phyloP scores from a whole-genome alignment of 2,113 vertebrate genomes.

The Gulo gulo region DNA sequence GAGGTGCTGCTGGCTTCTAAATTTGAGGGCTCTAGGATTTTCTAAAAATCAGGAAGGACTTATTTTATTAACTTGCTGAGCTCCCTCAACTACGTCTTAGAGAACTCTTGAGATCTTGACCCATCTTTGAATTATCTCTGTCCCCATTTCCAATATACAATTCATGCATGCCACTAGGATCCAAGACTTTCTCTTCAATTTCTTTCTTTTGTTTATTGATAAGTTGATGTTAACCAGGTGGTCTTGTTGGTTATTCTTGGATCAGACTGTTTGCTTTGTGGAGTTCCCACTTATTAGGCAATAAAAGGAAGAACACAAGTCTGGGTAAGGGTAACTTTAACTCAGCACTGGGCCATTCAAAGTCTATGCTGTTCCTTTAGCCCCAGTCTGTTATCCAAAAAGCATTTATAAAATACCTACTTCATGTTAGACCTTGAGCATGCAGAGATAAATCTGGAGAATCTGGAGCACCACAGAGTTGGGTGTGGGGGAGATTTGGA shows the following conservation, averaged over 20 bases:
- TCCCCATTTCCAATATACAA: not conserved
- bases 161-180: not conserved
- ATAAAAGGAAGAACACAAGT: not conserved
- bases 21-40: not conserved
- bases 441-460: conserved; percentile 1
- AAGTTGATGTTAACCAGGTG: not conserved
- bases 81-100: not conserved
- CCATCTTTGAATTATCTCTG: not conserved
- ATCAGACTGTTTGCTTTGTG: not conserved
- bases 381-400: not conserved
- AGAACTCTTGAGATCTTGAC: not conserved
- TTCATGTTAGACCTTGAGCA: not conserved
- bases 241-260: not conserved
- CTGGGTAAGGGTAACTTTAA: not conserved
- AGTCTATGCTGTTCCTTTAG: not conserved
- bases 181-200: not conserved
- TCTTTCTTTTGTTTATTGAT: conserved; percentile 15
- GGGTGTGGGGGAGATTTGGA: not conserved
- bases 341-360: not conserved
- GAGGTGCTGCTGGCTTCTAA: not conserved
- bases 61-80: not conserved
- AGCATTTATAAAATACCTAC: not conserved
- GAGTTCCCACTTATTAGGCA: not conserved
- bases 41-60: not conserved
- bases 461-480: not conserved